phyloP scores from a whole-genome alignment of 2,113 vertebrate species.

The Macroglossus sobrinus region DNA sequence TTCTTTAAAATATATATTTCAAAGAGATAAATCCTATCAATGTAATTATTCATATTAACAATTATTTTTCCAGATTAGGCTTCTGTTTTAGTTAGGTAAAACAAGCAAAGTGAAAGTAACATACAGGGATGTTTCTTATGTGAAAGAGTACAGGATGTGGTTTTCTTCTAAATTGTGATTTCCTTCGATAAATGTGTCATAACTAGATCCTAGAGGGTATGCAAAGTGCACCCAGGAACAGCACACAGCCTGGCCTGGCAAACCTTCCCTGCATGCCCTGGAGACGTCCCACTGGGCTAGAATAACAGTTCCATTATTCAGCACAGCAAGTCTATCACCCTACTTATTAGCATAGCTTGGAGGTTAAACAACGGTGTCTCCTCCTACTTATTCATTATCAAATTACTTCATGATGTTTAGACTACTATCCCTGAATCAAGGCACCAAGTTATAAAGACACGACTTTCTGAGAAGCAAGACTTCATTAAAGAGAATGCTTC shows the following conservation, averaged over 20 bases:
- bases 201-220: constrained; percentile 65
- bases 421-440: constrained; percentile 49
- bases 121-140: constrained; percentile 43
- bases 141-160: constrained; percentile 35
- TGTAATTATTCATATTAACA: constrained; percentile 24
- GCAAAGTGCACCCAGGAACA: constrained; percentile 51
- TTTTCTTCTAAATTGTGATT: constrained; percentile 68
- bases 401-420: constrained; percentile 73
- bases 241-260: constrained; percentile 61
- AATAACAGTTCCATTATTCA: constrained; percentile 76
- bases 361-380: constrained; percentile 74
- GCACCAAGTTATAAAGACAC: constrained; percentile 53
- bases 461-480: constrained; percentile 1
- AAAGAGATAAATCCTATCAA: constrained; percentile 42
- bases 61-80: constrained; percentile 22
- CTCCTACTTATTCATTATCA: constrained; percentile 72
- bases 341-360: constrained; percentile 77
- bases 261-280: constrained; percentile 66
- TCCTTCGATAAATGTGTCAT: constrained; percentile 61
- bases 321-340: constrained; percentile 63
- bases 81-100: constrained; percentile 66
- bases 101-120: constrained; percentile 52
- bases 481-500: not conserved
- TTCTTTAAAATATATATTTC: constrained; percentile 33
- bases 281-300: constrained; percentile 69